Evolutionary conservation across 1,140 invertebrate genomes (phyloP).

Genomic region (Mercenaria mercenaria): DNA sequence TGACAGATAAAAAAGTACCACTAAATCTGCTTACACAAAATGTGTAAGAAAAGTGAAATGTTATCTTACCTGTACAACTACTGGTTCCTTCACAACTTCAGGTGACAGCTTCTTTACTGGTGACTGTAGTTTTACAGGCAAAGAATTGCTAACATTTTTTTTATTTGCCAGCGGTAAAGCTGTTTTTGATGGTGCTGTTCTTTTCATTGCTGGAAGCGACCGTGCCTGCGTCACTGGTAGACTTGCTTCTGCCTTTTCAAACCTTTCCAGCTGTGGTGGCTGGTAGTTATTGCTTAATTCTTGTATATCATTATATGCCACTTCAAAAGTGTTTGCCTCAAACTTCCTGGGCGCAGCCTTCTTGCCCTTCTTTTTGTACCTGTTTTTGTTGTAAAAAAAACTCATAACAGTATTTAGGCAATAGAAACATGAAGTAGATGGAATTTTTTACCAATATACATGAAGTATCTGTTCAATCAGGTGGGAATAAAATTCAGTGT

Average conservation of each 20-base stretch:
- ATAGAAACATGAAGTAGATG: no score
- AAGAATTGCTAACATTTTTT: neutral
- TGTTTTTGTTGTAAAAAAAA: no score
- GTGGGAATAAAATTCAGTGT: no score
- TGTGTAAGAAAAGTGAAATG: no score
- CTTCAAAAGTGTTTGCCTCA: neutral
- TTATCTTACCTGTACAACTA: no score
- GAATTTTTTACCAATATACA: no score
- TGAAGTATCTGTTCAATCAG: no score
- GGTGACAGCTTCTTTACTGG: neutral
- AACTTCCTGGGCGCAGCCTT: neutral
- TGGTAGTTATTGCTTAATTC: neutral
- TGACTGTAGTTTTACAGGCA: neutral
- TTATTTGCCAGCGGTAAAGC: neutral
- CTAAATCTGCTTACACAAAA: no score
- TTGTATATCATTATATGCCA: neutral
- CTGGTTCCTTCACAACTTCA: no score
- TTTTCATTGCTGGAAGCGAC: neutral
- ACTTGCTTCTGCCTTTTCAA: neutral
- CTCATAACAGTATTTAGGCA: no score
- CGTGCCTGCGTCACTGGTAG: neutral
- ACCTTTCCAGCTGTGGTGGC: neutral
- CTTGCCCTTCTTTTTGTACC: neutral
- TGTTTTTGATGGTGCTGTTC: neutral
- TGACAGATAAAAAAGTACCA: no score